These are phyloP conservation scores for Lucilia sericata DNA, from an alignment of 1,140 invertebrate genomes.

Conservation along the genomic window DNA sequence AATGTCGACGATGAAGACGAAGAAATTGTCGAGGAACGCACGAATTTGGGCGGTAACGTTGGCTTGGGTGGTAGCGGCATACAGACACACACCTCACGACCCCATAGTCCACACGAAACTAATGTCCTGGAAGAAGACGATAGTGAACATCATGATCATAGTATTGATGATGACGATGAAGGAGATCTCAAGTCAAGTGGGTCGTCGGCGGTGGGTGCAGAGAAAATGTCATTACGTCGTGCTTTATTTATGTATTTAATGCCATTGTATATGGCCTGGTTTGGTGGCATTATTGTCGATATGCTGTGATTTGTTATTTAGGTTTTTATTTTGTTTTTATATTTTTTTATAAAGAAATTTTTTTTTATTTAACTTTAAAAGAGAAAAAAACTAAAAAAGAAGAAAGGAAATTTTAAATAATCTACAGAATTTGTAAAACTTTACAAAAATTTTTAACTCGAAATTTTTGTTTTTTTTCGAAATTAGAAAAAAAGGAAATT, in stretches of 20 bases:
- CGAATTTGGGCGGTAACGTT: conserved; percentile 45
- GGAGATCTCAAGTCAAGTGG: conserved; percentile 45
- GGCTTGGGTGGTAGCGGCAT: conserved; percentile 47
- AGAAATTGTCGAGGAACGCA: conserved; percentile 52
- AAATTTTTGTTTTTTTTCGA: no score
- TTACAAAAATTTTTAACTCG: no score
- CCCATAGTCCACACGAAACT: conserved; percentile 50
- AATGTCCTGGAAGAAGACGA: conserved; percentile 51
- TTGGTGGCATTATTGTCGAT: conserved; percentile 83
- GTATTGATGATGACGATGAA: conserved; percentile 46
- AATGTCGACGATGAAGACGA: conserved; percentile 59
- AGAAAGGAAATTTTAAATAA: not conserved
- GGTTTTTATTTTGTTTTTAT: conserved; percentile 39
- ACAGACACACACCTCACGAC: conserved; percentile 42
- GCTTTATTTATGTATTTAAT: conserved; percentile 81
- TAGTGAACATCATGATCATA: conserved; percentile 40
- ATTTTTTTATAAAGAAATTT: conserved; percentile 30
- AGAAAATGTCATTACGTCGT: conserved; percentile 71
- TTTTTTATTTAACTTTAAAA: conserved; percentile 32
- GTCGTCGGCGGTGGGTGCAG: conserved; percentile 64
- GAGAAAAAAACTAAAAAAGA: not conserved
- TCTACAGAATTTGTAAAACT: no score
- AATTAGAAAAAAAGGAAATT: no score
- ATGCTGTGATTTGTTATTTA: conserved; percentile 76
- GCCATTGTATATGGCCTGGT: conserved; percentile 85